Evolutionary conservation across 53 echinoderm and acorn worm species (phyloP), one percentile per base, ranked within the genome.

Genomic region (Crossaster papposus): DNA sequence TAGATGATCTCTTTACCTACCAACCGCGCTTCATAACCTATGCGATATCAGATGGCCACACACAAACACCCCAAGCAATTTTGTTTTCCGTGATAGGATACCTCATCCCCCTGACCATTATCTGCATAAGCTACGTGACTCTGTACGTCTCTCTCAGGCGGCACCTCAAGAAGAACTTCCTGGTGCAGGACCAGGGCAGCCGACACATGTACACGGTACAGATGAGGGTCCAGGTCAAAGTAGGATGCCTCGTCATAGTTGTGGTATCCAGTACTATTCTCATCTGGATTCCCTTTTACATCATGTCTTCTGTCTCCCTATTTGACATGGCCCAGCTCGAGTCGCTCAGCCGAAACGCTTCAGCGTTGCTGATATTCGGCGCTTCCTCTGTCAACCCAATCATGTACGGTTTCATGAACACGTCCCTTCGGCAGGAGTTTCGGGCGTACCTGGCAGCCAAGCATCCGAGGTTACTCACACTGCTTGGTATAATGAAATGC

Each of bases 361-460:
- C 85, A 26, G 73, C 51, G 51, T 29, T 70, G 89, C 68, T 89
- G 51, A 79, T 80, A 32, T 89, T 65, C 54, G 80, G 38, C 2
- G 70, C 79, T 38, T 79, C 79, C 23, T 79, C 79, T 51, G 70
- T 89, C 64, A 89, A 89, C 68, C 89, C 89, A 22, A 32, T 89
- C 80, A 52, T 79, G 89, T 89, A 89, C 68, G 89, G 89, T 18
- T 89, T 89, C 33, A 79, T 89, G 64, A 89, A 89, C 79, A 81
- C 54, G 38, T 80, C 79, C 1, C 89, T 89, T 23, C 65, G 89
- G 23, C 89, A 89, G 34, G 89, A 89, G 65, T 89, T 89, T 35
- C 65, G 65, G 23, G 35, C 53, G 28, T 89, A 89, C 53, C 13
- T 89, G 79, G 11, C 65, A 0, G 81, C 65, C 30, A 79, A 79